These are phyloP conservation scores for Pogonocichla stellata DNA, from an alignment of 2,113 vertebrate species.

Conservation along the genomic window DNA sequence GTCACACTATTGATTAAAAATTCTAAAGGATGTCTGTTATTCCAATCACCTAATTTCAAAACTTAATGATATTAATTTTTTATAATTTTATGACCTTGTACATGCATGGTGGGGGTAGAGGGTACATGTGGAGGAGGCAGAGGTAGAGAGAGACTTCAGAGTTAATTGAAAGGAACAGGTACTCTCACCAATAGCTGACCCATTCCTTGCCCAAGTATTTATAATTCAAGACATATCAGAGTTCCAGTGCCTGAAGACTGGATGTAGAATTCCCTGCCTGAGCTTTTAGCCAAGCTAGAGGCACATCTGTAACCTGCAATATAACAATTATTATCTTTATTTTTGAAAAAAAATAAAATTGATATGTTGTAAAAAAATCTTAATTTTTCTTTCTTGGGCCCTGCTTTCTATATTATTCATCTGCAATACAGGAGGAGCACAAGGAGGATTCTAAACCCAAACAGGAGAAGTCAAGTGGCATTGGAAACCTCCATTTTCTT, in stretches of 20 bases:
- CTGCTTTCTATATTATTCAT: not conserved
- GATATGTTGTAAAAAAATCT: rapidly evolving
- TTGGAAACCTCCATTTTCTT: not conserved
- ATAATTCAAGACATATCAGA: not conserved
- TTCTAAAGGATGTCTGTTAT: not conserved
- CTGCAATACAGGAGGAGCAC: not conserved
- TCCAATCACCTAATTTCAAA: not conserved
- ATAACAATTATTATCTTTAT: not conserved
- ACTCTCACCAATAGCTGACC: not conserved
- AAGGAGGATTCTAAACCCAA: not conserved
- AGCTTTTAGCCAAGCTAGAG: not conserved
- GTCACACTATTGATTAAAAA: not conserved
- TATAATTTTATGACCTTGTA: not conserved
- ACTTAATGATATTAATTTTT: not conserved
- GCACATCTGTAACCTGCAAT: not conserved
- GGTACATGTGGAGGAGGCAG: rapidly evolving
- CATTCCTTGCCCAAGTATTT: not conserved
- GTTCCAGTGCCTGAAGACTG: not conserved
- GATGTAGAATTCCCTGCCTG: not conserved
- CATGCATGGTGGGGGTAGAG: rapidly evolving
- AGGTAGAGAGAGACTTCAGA: not conserved
- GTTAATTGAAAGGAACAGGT: not conserved
- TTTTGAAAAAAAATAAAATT: not conserved
- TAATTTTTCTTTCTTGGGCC: not conserved
- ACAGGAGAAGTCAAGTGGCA: not conserved